phyloP scores from a whole-genome alignment of 2,113 vertebrate species.

The Barbus barbus region DNA sequence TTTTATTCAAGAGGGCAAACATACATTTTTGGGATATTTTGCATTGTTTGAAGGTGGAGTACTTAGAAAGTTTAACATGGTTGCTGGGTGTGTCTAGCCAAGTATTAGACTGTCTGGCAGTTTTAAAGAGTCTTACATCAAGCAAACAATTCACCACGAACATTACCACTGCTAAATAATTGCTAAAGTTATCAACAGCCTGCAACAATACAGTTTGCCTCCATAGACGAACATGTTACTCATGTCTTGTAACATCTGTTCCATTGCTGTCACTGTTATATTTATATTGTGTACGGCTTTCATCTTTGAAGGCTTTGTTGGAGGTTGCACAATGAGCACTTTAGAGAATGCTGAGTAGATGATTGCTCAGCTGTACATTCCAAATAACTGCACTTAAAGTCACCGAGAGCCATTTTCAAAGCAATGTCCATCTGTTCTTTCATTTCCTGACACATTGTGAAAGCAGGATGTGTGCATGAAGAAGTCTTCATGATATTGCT shows the following conservation, averaged over 20 bases:
- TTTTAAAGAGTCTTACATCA: slow-evolving; percentile 28
- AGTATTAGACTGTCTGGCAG: slow-evolving; percentile 38
- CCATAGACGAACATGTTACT: slow-evolving; percentile 12
- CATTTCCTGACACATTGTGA: background rate
- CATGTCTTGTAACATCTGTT: slow-evolving; percentile 26
- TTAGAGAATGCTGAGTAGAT: slow-evolving; percentile 46
- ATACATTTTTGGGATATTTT: slow-evolving; percentile 24
- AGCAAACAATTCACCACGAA: too few species aligned
- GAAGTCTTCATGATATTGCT: background rate
- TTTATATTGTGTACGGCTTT: slow-evolving; percentile 35
- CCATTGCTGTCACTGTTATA: background rate
- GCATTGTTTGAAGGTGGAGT: slow-evolving; percentile 12
- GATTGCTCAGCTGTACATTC: slow-evolving; percentile 60
- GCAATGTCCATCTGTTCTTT: slow-evolving; percentile 1
- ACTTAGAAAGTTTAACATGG: slow-evolving; percentile 19
- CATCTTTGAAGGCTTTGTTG: slow-evolving; percentile 47
- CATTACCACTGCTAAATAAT: too few species aligned
- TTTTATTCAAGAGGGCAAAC: slow-evolving; percentile 6
- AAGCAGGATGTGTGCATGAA: background rate
- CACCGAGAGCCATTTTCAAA: slow-evolving; percentile 42
- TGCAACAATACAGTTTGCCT: too few species aligned
- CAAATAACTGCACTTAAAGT: slow-evolving; percentile 31
- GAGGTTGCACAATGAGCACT: slow-evolving; percentile 50
- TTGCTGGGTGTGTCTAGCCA: slow-evolving; percentile 3
- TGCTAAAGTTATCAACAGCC: too few species aligned